Evolutionary conservation across 2,797 vertebrate species (phyloP).

Genomic region (Etheostoma nigrum): DNA sequence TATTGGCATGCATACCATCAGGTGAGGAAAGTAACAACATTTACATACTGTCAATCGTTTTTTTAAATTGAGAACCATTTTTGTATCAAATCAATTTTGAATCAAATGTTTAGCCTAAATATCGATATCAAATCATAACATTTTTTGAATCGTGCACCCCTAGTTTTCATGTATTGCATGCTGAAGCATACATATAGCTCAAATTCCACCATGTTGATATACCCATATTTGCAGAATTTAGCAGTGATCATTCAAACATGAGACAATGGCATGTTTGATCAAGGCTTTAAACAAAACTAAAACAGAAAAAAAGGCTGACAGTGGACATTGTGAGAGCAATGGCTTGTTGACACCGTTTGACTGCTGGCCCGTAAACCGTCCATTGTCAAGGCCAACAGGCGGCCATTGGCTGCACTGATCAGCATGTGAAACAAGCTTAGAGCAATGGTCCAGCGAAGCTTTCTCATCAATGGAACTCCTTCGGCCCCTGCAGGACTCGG

Average conservation of each 20-base stretch:
- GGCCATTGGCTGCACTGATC: slow-evolving; percentile 55
- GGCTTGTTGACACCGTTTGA: slow-evolving; percentile 66
- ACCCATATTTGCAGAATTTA: slow-evolving; percentile 22
- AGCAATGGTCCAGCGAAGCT: slow-evolving; percentile 39
- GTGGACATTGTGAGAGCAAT: slow-evolving; percentile 26
- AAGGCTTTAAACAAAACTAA: slow-evolving; percentile 44
- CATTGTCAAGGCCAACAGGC: slow-evolving; percentile 76
- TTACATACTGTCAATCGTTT: too few species aligned
- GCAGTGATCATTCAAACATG: slow-evolving; percentile 23
- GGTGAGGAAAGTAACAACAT: too few species aligned
- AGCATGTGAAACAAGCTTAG: slow-evolving; percentile 69
- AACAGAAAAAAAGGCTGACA: slow-evolving; percentile 47
- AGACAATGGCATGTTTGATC: slow-evolving; percentile 55
- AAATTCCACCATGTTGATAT: slow-evolving; percentile 4
- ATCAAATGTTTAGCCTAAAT: too few species aligned
- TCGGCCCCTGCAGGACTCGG: slow-evolving; percentile 34
- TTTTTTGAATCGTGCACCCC: too few species aligned
- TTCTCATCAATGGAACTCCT: slow-evolving; percentile 54
- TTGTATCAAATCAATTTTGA: too few species aligned
- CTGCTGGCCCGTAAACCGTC: slow-evolving; percentile 51
- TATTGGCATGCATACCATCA: too few species aligned
- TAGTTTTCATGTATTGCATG: background rate
- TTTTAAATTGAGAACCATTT: too few species aligned
- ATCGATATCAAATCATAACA: too few species aligned
- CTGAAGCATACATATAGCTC: slow-evolving; percentile 7